Conservation (phyloP, 1,140 invertebrate genomes). For the Maniola jurtina region DNA sequence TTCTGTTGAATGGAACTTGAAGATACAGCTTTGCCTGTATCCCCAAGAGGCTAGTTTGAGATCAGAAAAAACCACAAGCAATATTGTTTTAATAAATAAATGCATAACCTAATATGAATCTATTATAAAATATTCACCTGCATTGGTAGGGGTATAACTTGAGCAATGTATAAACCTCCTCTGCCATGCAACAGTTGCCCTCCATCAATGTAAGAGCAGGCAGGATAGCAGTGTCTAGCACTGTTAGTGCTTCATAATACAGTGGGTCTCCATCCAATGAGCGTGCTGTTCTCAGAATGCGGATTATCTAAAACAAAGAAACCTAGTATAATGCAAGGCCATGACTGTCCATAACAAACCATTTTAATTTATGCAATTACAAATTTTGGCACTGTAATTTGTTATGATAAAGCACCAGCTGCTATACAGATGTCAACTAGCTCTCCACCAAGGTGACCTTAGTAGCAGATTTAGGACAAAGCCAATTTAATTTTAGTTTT, state of each 20-base stretch:
- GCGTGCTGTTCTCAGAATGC: conserved; percentile 65
- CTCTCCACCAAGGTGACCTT: no score
- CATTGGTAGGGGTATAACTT: conserved; percentile 96
- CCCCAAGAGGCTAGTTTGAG: no score
- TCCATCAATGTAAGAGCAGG: conserved; percentile 95
- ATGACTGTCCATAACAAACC: background rate
- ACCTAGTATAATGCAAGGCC: background rate
- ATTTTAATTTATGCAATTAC: background rate
- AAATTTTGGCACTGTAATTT: background rate
- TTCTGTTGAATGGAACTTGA: no score
- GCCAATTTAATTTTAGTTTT: background rate
- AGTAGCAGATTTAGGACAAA: background rate
- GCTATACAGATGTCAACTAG: no score
- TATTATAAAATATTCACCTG: conserved; percentile 78
- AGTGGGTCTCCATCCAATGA: conserved; percentile 73
- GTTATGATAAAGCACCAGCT: no score
- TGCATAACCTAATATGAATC: background rate
- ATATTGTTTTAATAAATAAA: no score
- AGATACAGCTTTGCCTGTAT: no score
- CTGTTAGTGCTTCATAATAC: conserved; percentile 89
- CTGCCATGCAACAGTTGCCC: conserved; percentile 96
- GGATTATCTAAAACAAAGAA: conserved; percentile 62
- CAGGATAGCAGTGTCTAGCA: conserved; percentile 92
- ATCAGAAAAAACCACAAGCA: no score
- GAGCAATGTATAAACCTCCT: conserved; percentile 96